phyloP scores from a whole-genome alignment of 64 coral and sea anemone species.

The Actinia equina region DNA sequence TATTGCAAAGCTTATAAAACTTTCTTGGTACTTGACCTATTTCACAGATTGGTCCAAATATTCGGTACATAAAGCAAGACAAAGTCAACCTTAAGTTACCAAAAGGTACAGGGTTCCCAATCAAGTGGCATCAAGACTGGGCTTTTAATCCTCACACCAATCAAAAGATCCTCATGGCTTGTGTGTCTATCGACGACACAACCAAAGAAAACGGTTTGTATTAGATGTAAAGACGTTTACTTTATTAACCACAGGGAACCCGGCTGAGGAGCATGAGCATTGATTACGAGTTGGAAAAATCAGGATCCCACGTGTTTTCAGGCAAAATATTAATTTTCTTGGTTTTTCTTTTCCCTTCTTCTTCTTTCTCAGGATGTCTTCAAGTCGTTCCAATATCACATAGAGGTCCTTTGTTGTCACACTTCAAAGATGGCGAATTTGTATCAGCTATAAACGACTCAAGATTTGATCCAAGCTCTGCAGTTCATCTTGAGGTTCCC shows the following conservation, averaged over 20 bases:
- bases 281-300: too few relatives aligned
- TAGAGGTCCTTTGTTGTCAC: slow-evolving; percentile 37
- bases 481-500: slow-evolving; percentile 43
- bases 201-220: slow-evolving; percentile 11
- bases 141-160: slow-evolving; percentile 17
- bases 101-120: slow-evolving; percentile 15
- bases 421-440: slow-evolving; percentile 37
- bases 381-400: slow-evolving; percentile 48
- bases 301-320: not conserved
- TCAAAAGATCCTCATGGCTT: not conserved
- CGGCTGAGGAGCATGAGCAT: too few relatives aligned
- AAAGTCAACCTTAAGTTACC: slow-evolving; percentile 17
- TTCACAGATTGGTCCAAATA: slow-evolving; percentile 15
- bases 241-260: too few relatives aligned
- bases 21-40: too few relatives aligned
- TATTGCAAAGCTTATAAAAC: too few relatives aligned
- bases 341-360: not conserved
- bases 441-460: slow-evolving; percentile 39
- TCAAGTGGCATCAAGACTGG: slow-evolving; percentile 33
- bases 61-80: slow-evolving; percentile 11
- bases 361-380: slow-evolving; percentile 35
- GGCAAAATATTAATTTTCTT: not conserved
- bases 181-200: slow-evolving; percentile 11
- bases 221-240: too few relatives aligned
- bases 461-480: slow-evolving; percentile 29